These are phyloP conservation scores for Anoura caudifer DNA, from an alignment of 2,113 vertebrate genomes.

Conservation along the genomic window DNA sequence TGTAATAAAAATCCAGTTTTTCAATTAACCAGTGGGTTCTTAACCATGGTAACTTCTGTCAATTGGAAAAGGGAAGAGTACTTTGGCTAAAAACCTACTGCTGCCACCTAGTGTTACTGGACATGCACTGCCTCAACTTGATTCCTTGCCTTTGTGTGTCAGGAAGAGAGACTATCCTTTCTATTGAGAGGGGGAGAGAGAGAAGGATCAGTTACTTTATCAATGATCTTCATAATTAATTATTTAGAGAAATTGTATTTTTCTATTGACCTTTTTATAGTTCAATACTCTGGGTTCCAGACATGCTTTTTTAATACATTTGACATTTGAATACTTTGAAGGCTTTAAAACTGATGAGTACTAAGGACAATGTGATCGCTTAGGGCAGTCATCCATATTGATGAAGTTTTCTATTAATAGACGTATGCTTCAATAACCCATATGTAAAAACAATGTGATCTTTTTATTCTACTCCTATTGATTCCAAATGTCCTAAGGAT, in stretches of 20 bases:
- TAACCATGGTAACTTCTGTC: conserved; percentile 58
- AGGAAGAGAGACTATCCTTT: background rate
- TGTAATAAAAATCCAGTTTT: background rate
- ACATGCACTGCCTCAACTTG: conserved; percentile 37
- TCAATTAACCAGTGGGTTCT: background rate
- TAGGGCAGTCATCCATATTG: conserved; percentile 67
- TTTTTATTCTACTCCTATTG: conserved; percentile 36
- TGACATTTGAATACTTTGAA: conserved; percentile 58
- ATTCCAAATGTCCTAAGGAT: conserved; percentile 14
- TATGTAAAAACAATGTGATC: conserved; percentile 24
- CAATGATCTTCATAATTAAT: conserved; percentile 51
- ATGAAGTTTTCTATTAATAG: conserved; percentile 67
- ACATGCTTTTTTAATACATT: conserved; percentile 40
- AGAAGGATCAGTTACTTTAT: background rate
- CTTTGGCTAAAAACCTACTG: conserved; percentile 80
- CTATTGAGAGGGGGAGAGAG: background rate
- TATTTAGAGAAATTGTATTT: conserved; percentile 51
- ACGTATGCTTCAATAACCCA: conserved; percentile 20
- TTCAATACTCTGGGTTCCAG: conserved; percentile 51
- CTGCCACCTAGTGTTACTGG: conserved; percentile 81
- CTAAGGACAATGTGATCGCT: conserved; percentile 52
- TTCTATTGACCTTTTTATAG: conserved; percentile 42
- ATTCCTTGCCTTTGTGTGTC: background rate
- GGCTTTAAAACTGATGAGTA: conserved; percentile 51
- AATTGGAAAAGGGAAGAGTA: conserved; percentile 22